phyloP scores from a whole-genome alignment of 2,113 vertebrate species.

The Calcarius ornatus region DNA sequence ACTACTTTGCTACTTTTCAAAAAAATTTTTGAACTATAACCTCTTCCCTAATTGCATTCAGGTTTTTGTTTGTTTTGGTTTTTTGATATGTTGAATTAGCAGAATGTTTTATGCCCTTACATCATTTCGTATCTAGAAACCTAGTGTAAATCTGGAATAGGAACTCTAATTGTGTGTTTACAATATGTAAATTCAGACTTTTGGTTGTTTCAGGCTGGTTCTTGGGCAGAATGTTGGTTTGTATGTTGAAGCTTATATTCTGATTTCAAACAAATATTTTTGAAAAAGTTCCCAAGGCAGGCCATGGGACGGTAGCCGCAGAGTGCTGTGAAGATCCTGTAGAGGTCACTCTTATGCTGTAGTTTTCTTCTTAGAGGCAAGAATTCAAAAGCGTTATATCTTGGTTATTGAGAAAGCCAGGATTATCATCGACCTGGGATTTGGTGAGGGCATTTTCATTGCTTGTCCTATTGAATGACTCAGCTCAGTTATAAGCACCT shows the following conservation, averaged over 20 bases:
- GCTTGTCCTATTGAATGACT: neutral
- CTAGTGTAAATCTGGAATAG: neutral
- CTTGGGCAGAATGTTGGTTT: neutral
- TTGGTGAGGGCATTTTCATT: neutral
- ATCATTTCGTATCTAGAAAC: neutral
- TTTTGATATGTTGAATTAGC: neutral
- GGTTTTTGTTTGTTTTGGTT: neutral
- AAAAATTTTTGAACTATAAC: neutral
- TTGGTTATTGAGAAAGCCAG: neutral
- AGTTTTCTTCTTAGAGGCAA: neutral
- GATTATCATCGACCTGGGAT: neutral
- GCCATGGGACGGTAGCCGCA: accelerated
- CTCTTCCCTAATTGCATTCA: neutral
- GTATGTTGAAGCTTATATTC: neutral
- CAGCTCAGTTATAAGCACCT: neutral
- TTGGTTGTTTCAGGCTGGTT: neutral
- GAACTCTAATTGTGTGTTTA: neutral
- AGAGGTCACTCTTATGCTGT: constrained; percentile 25
- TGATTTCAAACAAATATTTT: neutral
- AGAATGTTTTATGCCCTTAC: neutral
- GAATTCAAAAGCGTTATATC: neutral
- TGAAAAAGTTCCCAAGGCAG: neutral
- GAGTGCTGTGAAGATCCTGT: neutral
- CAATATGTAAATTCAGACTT: neutral
- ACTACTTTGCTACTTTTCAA: neutral